Base-by-base conservation (phyloP, 2,888 invertebrate genomes). In the Chaetoderma sp. region DNA sequence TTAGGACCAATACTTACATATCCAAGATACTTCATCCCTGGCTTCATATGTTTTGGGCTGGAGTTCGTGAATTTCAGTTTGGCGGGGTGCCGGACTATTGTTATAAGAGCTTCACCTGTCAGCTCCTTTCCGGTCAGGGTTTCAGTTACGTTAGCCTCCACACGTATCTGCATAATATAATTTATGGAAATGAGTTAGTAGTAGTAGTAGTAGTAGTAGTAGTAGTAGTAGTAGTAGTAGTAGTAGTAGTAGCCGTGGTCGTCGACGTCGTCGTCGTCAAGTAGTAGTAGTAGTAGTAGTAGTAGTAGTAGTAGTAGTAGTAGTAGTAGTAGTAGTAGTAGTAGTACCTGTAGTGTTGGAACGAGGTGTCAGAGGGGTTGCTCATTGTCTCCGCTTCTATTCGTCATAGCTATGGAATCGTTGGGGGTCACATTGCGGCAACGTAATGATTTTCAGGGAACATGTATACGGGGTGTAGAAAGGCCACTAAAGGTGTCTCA, bases 71-170 rank as follows among this genome's bases (percentile, higher is more conserved):
- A 88, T 64, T 92, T 90, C 88, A 94, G 89, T 72, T 91, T 90
- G 77, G 93, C 92, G 73, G 91, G 91, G 80, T 93, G 91, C 63
- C 92, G 92, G 86, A 93, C 94, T 3, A 96, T 86, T 60, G 91
- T 89, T 45, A 94, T 88, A 67, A 92, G 89, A 0, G 91, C 88
- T 0, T 93, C 90, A 23, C 91, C 91, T 83, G 94, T 95, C 83
- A 95, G 94, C 76, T 92, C 90, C 56, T 94, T 90, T 25, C 93
- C 90, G 1, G 96, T 96, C 72, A 94, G 89, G 60, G 91, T 91
- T 88, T 97, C 97, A 86, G 95, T 95, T 4, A 97, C 91, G 2
- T 93, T 91, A 0, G 94, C 96, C 82, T 95, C 93, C 54, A 97
- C 90, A 33, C 94, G 91, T 50, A 97, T 91, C 27, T n/a, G n/a